phyloP scores from a whole-genome alignment of 2,888 invertebrate species.

The Itoplectis maculator region DNA sequence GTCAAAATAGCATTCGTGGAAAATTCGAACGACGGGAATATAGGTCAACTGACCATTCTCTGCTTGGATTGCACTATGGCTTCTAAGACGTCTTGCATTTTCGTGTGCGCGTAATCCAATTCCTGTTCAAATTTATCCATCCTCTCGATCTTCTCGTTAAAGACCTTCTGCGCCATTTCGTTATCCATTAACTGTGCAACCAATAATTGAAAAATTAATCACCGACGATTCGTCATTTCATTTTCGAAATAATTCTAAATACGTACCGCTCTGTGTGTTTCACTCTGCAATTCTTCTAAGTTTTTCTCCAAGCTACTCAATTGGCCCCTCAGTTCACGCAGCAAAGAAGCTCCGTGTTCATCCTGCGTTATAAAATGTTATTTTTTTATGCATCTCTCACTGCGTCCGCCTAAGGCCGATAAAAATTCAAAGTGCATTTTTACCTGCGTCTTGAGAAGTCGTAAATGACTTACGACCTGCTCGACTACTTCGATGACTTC shows the following conservation, averaged over 20 bases:
- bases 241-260: slow-evolving; percentile 36
- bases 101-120: slow-evolving; percentile 79
- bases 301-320: slow-evolving; percentile 73
- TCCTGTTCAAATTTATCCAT: slow-evolving; percentile 79
- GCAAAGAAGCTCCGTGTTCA: slow-evolving; percentile 66
- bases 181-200: slow-evolving; percentile 76
- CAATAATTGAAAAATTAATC: slow-evolving; percentile 30
- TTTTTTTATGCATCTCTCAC: slow-evolving; percentile 32
- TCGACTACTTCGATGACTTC: slow-evolving; percentile 79
- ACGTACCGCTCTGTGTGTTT: slow-evolving; percentile 78
- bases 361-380: slow-evolving; percentile 57
- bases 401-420: neutral
- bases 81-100: slow-evolving; percentile 80
- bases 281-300: slow-evolving; percentile 76
- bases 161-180: slow-evolving; percentile 73
- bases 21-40: slow-evolving; percentile 36
- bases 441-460: slow-evolving; percentile 75
- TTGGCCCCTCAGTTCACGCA: slow-evolving; percentile 74
- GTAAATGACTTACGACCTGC: slow-evolving; percentile 75
- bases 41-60: slow-evolving; percentile 59
- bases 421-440: slow-evolving; percentile 22
- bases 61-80: slow-evolving; percentile 71
- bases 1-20: slow-evolving; percentile 54
- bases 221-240: neutral
- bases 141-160: slow-evolving; percentile 73